phyloP scores from a whole-genome alignment of 2,797 vertebrate species.

The Limosa lapponica region DNA sequence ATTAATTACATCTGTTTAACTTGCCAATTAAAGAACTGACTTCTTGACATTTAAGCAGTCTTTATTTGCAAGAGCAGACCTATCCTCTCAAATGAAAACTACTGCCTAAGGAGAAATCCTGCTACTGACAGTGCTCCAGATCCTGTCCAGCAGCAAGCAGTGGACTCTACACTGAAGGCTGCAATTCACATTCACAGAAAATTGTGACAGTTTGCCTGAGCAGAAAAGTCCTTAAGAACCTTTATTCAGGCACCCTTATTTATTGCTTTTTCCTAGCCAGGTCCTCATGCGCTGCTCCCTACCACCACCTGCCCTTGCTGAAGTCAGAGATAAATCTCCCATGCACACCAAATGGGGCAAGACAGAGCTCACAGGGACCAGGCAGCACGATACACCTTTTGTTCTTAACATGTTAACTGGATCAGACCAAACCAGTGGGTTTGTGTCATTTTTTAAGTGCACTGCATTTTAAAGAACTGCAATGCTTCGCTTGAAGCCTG shows the following conservation, averaged over 20 bases:
- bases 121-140: neutral
- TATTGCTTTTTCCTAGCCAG: neutral
- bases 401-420: neutral
- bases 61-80: neutral
- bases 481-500: neutral
- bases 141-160: neutral
- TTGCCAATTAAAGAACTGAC: neutral
- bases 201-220: neutral
- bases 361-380: neutral
- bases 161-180: rapidly evolving
- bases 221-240: neutral
- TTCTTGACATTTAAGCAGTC: neutral
- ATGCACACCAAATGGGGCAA: neutral
- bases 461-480: neutral
- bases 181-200: neutral
- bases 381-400: neutral
- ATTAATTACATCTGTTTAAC: neutral
- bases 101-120: neutral
- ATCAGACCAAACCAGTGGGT: neutral
- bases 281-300: neutral
- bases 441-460: neutral
- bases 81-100: neutral
- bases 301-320: neutral
- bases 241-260: neutral
- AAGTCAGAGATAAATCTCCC: neutral